Evolutionary conservation across 2,888 invertebrate genomes (phyloP).

Genomic region (Amiota communis): DNA sequence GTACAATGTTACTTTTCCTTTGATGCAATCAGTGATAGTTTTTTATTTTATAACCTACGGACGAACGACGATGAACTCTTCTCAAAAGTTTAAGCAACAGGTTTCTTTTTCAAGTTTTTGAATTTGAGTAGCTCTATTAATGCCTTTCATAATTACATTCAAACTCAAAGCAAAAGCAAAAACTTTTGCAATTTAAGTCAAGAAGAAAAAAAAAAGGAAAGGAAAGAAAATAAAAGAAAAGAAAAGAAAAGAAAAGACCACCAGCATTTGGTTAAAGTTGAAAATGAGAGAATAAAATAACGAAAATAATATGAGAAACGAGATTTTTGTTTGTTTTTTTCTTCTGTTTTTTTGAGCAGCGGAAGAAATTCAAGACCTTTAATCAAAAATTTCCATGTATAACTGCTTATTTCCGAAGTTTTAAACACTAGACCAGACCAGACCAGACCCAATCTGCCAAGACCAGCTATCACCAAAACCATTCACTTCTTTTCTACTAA

Average conservation of each 20-base stretch:
- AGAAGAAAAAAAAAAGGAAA: background rate
- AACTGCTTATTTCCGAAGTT: conserved; percentile 16
- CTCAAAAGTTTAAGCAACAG: background rate
- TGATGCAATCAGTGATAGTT: no score
- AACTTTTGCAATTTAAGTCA: conserved; percentile 7
- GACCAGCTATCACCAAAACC: background rate
- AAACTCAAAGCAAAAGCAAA: background rate
- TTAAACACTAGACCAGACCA: background rate
- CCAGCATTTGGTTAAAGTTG: no score
- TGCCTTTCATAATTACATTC: background rate
- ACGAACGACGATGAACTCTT: no score
- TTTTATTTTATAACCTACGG: no score
- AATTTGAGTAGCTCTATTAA: conserved; percentile 3
- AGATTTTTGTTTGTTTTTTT: no score
- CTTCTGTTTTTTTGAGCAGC: background rate
- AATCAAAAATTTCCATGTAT: conserved; percentile 28
- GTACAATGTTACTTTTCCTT: no score
- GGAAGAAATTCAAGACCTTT: conserved; percentile 18
- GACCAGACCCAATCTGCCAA: background rate
- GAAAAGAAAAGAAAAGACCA: background rate
- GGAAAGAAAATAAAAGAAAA: no score
- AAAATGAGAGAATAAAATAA: no score
- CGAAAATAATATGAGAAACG: background rate
- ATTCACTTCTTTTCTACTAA: no score
- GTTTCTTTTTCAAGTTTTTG: background rate